Percentiles rank a stretch among this genome's conserved stretches.
phyloP scores from a whole-genome alignment of 2,797 vertebrate genomes.

The Anolis apletophallus region DNA sequence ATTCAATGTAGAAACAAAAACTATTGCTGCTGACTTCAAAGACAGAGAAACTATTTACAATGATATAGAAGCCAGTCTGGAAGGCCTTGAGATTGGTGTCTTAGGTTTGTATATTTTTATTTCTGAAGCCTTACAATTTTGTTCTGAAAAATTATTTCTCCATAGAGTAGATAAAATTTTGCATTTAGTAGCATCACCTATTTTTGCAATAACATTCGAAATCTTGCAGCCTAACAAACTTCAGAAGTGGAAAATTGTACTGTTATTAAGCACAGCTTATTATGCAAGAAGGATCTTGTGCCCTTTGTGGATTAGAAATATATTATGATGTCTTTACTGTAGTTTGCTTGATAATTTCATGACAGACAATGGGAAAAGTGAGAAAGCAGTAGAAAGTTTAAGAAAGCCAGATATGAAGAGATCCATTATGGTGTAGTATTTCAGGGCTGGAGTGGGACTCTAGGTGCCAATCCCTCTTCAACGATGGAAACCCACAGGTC shows the following conservation, averaged over 20 bases:
- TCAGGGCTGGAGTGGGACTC: no score
- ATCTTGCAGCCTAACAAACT: no score
- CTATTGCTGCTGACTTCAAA: conserved; percentile 90
- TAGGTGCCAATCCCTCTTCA: no score
- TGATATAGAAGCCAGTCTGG: conserved; percentile 83
- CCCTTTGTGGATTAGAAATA: no score
- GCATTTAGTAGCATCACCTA: neutral
- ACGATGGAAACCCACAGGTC: no score
- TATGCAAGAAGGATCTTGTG: no score
- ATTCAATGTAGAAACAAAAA: conserved; percentile 89
- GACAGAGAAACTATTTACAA: conserved; percentile 84
- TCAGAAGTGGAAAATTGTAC: no score
- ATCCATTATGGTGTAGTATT: no score
- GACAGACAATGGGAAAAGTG: no score
- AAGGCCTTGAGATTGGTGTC: conserved; percentile 89
- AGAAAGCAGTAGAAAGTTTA: neutral
- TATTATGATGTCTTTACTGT: no score
- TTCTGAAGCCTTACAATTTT: conserved; percentile 16
- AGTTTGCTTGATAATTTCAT: neutral
- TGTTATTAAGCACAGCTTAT: no score
- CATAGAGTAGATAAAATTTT: neutral
- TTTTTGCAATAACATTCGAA: neutral
- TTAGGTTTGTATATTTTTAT: conserved; percentile 84
- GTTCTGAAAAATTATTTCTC: neutral
- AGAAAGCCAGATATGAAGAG: no score